Evolutionary conservation across 92 coral and sea anemone genomes (phyloP), one percentile per base, ranked within the genome.

Genomic region (Parazoanthus swiftii): DNA sequence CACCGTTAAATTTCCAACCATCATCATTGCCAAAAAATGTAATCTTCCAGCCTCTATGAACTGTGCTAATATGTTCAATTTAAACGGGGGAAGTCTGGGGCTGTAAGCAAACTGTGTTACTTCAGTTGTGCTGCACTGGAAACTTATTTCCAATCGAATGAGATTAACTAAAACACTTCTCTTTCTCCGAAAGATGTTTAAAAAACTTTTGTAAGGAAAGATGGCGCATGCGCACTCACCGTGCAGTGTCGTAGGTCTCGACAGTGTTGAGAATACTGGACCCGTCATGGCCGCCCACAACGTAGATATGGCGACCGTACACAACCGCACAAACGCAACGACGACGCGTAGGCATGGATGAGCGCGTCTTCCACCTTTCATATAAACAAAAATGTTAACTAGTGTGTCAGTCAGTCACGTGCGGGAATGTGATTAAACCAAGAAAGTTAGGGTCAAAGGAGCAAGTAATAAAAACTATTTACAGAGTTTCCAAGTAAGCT

Each of bases 221-320:
- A 56, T 37, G 16, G 15, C 23, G 56, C 48, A 50, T n/a, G 42
- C 68, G 36, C 21, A 70, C 91, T 91, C 85, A 96, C 99, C 98
- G 95, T 82, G 93, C 88, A 3, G 98, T 94, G 89, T 97, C 99
- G 35, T 97, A 97, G 72, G 93, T 79, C 76, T 97, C 99, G 65
- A 97, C 97, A 18, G 99, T 95, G 88, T 97, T 97, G 79, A 97
- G 82, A 79, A 97, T 97, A 78, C 98, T 97, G 20, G 99, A 97
- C 63, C 99, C 99, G 80, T 97, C 99, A 86, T 97, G 99, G 77
- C 99, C 99, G 51, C 99, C 99, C 59, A 97, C 92, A 50, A 97
- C 94, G 91, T 92, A 97, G 46, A 97, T 88, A 65, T 90, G 92
- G 43, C 94, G 95, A 43, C 95, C 94, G 85, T 95, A 93, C 15